Conservation (phyloP, 2,888 invertebrate species). For the Idaea straminata region DNA sequence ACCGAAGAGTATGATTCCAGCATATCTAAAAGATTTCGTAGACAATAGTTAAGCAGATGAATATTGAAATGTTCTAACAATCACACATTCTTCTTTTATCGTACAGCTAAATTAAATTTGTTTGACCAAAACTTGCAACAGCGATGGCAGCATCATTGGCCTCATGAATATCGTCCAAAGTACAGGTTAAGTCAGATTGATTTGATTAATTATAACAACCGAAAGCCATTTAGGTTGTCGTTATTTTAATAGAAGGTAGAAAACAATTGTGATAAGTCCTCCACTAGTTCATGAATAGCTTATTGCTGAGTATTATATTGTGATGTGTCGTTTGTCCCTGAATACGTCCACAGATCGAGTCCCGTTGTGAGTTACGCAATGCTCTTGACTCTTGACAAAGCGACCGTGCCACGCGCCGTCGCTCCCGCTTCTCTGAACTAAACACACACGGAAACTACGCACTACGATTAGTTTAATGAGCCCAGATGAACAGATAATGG, state of each 20-base stretch:
- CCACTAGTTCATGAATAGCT: background rate
- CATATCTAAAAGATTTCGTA: too few relatives aligned
- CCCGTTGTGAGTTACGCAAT: slow-evolving; percentile 5
- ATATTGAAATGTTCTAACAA: too few relatives aligned
- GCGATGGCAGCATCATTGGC: too few relatives aligned
- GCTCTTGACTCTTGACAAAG: slow-evolving; percentile 7
- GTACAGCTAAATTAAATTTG: too few relatives aligned
- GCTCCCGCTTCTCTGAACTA: slow-evolving; percentile 1
- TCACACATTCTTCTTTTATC: too few relatives aligned
- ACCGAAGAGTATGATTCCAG: too few relatives aligned
- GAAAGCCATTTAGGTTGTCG: too few relatives aligned
- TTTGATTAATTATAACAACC: too few relatives aligned
- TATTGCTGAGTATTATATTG: background rate
- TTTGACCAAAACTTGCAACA: too few relatives aligned
- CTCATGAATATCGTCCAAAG: too few relatives aligned
- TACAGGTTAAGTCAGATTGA: too few relatives aligned
- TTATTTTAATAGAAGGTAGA: background rate
- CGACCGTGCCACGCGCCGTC: slow-evolving; percentile 6
- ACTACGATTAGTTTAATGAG: slow-evolving; percentile 24
- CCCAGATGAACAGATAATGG: slow-evolving; percentile 18
- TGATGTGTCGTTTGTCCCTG: background rate
- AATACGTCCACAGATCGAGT: background rate
- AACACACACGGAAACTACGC: slow-evolving; percentile 28
- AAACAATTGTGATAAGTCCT: background rate
- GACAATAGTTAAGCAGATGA: background rate